Evolutionary conservation across 2,797 vertebrate genomes (phyloP).

Genomic region (Sciurus carolinensis): DNA sequence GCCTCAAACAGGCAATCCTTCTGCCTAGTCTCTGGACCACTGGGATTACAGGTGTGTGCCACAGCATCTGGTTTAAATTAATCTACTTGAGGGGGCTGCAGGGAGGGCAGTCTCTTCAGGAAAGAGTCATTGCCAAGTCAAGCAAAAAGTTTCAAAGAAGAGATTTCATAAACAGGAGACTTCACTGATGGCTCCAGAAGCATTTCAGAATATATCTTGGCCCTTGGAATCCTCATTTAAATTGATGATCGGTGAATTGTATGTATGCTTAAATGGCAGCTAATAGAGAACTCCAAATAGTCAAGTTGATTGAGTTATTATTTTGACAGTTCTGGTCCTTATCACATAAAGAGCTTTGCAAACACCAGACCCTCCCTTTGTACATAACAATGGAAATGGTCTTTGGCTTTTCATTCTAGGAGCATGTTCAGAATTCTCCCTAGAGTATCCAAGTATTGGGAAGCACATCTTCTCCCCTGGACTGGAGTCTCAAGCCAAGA

Average conservation of each 20-base stretch:
- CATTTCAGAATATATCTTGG: neutral
- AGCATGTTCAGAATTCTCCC: slow-evolving; percentile 20
- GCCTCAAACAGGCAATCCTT: too few relatives aligned
- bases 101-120: neutral
- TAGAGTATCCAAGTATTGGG: neutral
- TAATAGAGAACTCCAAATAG: neutral
- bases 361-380: neutral
- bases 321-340: slow-evolving; percentile 43
- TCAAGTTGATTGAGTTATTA: neutral
- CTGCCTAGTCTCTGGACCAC: too few relatives aligned
- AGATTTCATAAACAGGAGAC: neutral
- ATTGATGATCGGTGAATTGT: neutral
- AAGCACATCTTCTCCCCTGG: neutral
- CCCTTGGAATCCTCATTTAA: slow-evolving; percentile 15
- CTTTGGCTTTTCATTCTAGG: slow-evolving; percentile 41
- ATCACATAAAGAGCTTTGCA: neutral
- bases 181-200: neutral
- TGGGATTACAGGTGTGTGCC: too few relatives aligned
- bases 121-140: neutral
- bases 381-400: neutral
- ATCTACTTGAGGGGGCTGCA: neutral
- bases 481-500: neutral
- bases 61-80: neutral
- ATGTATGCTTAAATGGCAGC: neutral
- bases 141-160: neutral